Base-by-base conservation (phyloP, 2,797 vertebrate species). In the Anguilla marmorata region DNA sequence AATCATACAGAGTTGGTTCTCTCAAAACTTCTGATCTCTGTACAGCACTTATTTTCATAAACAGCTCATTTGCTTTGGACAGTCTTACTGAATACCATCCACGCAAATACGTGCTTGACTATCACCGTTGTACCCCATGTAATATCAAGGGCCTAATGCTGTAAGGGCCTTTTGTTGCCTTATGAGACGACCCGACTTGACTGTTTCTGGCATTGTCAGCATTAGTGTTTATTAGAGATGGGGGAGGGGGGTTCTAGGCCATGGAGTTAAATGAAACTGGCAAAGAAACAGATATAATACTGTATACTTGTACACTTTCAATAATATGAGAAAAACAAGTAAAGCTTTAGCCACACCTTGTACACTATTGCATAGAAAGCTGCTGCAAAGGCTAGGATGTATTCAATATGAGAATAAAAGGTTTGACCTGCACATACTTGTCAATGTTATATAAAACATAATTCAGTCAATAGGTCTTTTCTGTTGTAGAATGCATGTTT, bases 1-100 rank as follows among this genome's bases (percentile, higher is more conserved):
- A 88, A 91, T 91, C 90, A 90, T 82, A 88, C 91, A 90, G 90
- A 80, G 90, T 86, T 92, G 91, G 93, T 91, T 88, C 69, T 87
- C 88, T 84, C 88, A 88, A 86, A 91, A 86, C 88, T 33, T 74
- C 85, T 88, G 66, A 58, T 69, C 87, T 91, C 91, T 91, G 92
- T 91, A 90, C 63, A 89, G 54, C 86, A 89, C 86, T 86, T 93
- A 89, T 60, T 85, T 89, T 88, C 89, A 86, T 85, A n/a, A 54
- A n/a, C 82, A 85, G 33, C 30, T 21, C 24, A 8, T 84, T 85
- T 85, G 12, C 56, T 33, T 16, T 37, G 21, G 54, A 85, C 56
- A 30, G 30, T 37, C 27, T 37, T 37, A 33, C 4, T 56, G 27
- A 56, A 37, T 56, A 60, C 27, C 27, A 2, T 27, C 37, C 41